These are phyloP conservation scores for Hyles vespertilio DNA, from an alignment of 1,140 invertebrate species.

Conservation along the genomic window DNA sequence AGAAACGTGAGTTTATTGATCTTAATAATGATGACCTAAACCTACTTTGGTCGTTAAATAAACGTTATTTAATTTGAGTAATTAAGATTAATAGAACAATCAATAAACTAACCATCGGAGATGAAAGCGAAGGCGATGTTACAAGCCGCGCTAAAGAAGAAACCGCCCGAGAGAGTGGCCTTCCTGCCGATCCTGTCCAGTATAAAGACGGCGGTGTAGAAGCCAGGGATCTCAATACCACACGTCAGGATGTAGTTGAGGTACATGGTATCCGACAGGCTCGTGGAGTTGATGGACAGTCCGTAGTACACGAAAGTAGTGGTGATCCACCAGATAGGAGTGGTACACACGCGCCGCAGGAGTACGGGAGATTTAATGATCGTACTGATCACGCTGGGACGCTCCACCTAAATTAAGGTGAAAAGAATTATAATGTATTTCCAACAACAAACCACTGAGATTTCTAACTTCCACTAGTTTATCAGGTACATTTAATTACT, in stretches of 20 bases:
- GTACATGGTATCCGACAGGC: conserved; percentile 83
- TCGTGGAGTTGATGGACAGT: conserved; percentile 86
- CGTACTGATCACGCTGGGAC: conserved; percentile 59
- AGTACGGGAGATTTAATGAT: conserved; percentile 77
- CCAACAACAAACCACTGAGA: no score
- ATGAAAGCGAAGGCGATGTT: conserved; percentile 63
- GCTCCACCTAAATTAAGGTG: neutral
- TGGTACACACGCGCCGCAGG: conserved; percentile 79
- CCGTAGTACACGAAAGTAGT: conserved; percentile 89
- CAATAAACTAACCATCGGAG: conserved; percentile 40
- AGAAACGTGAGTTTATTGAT: no score
- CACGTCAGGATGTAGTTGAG: conserved; percentile 83
- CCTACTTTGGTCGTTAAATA: no score
- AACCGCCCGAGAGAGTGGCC: conserved; percentile 75
- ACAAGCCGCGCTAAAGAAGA: conserved; percentile 77
- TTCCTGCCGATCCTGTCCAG: conserved; percentile 81
- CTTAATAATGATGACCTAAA: no score
- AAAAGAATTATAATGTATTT: neutral
- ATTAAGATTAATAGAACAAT: neutral
- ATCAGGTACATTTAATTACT: neutral
- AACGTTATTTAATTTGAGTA: neutral
- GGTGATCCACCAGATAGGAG: conserved; percentile 84
- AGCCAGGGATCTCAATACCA: conserved; percentile 83
- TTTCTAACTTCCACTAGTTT: no score
- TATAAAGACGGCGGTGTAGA: conserved; percentile 78